A percentile compares a stretch with the other conserved stretches of the same genome.
phyloP scores from a whole-genome alignment of 92 coral and sea anemone species.

The Porites evermanni region DNA sequence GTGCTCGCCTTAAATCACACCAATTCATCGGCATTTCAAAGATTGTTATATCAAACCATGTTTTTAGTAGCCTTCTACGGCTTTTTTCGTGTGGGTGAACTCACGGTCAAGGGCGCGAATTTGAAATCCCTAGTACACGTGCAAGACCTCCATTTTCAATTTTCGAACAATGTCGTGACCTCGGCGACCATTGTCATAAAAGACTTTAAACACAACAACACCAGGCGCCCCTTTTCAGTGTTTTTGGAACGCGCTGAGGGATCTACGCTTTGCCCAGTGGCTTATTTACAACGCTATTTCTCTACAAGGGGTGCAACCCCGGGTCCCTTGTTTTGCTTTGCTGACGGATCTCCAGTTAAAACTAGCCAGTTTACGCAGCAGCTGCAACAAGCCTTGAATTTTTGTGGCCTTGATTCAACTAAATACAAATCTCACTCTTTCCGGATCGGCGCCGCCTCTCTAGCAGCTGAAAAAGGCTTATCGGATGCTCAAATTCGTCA shows the following conservation, averaged over 20 bases:
- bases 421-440: too few species aligned
- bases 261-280: not conserved
- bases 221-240: not conserved
- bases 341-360: not conserved
- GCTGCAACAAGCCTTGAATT: too few species aligned
- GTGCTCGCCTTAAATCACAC: conserved; percentile 11
- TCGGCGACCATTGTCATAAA: not conserved
- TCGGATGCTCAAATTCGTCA: too few species aligned
- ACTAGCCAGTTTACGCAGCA: not conserved
- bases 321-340: conserved; percentile 4
- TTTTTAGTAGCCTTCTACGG: not conserved
- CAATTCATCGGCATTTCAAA: not conserved
- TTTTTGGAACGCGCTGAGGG: not conserved
- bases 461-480: too few species aligned
- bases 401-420: too few species aligned
- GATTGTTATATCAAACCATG: not conserved
- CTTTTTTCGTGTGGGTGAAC: conserved; percentile 1
- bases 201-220: not conserved
- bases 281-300: not conserved
- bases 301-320: not conserved
- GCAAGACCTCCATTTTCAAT: not conserved
- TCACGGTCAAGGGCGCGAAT: not conserved
- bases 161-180: too few species aligned
- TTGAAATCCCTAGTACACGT: not conserved
- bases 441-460: too few species aligned